These are phyloP conservation scores for Crambe crambe DNA, from an alignment of 37 sponge, comb jelly and placozoan species.

Conservation along the genomic window DNA sequence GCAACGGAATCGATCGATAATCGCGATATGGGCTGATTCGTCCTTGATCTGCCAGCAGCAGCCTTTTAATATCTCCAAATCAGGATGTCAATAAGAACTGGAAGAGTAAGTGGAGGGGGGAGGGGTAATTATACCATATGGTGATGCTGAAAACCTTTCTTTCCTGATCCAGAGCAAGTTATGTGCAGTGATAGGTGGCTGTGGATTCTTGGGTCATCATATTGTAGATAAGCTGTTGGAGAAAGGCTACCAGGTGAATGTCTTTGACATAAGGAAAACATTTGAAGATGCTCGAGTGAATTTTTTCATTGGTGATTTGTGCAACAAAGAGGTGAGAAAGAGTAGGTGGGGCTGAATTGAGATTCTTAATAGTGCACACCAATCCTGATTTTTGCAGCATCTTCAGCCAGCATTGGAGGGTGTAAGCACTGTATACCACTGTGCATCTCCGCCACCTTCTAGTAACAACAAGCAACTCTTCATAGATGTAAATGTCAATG, in stretches of 20 bases:
- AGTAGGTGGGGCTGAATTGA: background rate
- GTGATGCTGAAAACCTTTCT: no score
- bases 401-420: slow-evolving; percentile 68
- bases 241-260: slow-evolving; percentile 78
- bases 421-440: slow-evolving; percentile 74
- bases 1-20: no score
- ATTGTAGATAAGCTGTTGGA: slow-evolving; percentile 73
- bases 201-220: slow-evolving; percentile 90
- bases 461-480: slow-evolving; percentile 69
- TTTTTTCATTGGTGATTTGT: slow-evolving; percentile 81
- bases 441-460: slow-evolving; percentile 78
- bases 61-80: no score
- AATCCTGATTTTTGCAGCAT: slow-evolving; percentile 24
- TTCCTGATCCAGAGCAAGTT: slow-evolving; percentile 30
- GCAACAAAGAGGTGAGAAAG: slow-evolving; percentile 66
- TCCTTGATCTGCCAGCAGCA: no score
- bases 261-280: slow-evolving; percentile 74
- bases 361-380: background rate
- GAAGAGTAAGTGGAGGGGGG: no score
- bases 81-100: no score
- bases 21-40: no score
- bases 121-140: no score
- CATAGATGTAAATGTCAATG: slow-evolving; percentile 70
- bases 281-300: slow-evolving; percentile 54
- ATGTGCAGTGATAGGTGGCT: slow-evolving; percentile 86